Evolutionary conservation across 2,113 vertebrate species (phyloP).

Genomic region (Labeo rohita): DNA sequence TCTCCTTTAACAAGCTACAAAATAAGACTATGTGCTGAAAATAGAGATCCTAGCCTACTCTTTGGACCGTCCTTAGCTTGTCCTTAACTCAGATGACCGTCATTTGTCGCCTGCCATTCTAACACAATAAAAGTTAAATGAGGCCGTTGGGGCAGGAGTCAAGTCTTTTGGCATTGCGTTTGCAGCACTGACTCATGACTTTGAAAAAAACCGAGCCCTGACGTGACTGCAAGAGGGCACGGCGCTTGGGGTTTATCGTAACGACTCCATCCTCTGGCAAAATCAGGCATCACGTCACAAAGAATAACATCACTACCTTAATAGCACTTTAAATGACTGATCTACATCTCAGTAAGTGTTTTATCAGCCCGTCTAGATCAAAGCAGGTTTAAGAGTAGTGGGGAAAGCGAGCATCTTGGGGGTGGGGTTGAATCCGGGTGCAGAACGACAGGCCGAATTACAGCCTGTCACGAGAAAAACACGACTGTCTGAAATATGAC

Average conservation of each 20-base stretch:
- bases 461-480: conserved; percentile 50
- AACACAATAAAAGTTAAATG: conserved; percentile 65
- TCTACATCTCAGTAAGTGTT: conserved; percentile 53
- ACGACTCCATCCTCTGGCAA: conserved; percentile 10
- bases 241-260: not conserved
- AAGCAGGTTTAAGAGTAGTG: not conserved
- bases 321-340: conserved; percentile 57
- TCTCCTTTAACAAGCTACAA: conserved; percentile 39
- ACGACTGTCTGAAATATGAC: conserved; percentile 50
- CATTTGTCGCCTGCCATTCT: conserved; percentile 61
- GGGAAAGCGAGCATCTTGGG: not conserved
- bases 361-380: conserved; percentile 14
- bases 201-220: conserved; percentile 42
- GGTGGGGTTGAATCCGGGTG: not conserved
- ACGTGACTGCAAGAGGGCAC: conserved; percentile 35
- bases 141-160: conserved; percentile 48
- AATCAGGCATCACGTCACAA: conserved; percentile 53
- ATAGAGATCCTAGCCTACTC: conserved; percentile 63
- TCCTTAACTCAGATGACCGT: conserved; percentile 68
- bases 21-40: conserved; percentile 63
- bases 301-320: conserved; percentile 64
- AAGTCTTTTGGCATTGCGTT: conserved; percentile 43
- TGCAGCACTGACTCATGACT: conserved; percentile 4
- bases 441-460: conserved; percentile 55
- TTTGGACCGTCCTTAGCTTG: conserved; percentile 63